Evolutionary conservation across 2,797 vertebrate genomes (phyloP).

Genomic region (Carduelis carduelis): DNA sequence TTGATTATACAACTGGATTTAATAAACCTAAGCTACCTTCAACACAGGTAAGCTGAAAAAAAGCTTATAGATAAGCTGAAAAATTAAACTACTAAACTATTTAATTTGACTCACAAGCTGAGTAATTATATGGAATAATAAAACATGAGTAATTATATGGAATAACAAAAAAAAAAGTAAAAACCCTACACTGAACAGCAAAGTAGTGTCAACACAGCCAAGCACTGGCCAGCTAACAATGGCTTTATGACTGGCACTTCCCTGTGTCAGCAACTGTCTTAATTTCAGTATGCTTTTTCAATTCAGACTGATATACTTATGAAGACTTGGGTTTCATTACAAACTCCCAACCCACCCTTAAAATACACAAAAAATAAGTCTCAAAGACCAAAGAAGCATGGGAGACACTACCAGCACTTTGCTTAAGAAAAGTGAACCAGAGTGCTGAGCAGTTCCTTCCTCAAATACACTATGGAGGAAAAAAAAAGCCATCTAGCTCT

Average conservation of each 20-base stretch:
- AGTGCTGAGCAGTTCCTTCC: slow-evolving; percentile 27
- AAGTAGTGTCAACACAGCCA: not conserved
- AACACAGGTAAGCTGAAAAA: not conserved
- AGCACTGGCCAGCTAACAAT: not conserved
- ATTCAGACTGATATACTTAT: not conserved
- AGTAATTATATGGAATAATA: not conserved
- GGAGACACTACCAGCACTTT: not conserved
- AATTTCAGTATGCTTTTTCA: not conserved
- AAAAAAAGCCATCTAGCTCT: not conserved
- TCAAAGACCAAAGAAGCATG: not conserved
- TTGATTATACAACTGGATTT: not conserved
- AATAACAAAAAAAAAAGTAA: not conserved
- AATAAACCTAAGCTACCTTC: not conserved
- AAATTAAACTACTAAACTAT: not conserved
- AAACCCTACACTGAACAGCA: not conserved
- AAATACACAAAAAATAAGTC: not conserved
- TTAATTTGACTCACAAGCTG: not conserved
- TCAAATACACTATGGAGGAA: not conserved
- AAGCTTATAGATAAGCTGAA: not conserved
- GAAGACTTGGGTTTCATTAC: not conserved
- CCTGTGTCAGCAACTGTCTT: not conserved
- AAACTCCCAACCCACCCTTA: not conserved
- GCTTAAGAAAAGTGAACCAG: not conserved
- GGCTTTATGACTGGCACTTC: not conserved
- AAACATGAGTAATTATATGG: not conserved